These are phyloP conservation scores for Tyrophagus putrescentiae DNA, from an alignment of 1,140 invertebrate species.

Conservation along the genomic window DNA sequence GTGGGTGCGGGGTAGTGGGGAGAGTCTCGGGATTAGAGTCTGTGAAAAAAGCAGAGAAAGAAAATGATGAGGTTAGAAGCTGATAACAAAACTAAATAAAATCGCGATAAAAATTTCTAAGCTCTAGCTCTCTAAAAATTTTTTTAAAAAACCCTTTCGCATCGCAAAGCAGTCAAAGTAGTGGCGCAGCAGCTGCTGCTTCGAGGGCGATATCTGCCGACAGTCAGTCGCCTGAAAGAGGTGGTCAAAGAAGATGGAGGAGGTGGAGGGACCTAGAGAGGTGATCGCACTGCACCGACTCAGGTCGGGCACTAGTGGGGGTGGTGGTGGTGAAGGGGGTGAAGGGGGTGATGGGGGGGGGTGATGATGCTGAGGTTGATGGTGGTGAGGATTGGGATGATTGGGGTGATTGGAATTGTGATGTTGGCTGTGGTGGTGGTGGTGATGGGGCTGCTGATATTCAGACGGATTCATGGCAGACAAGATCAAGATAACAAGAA, in stretches of 20 bases:
- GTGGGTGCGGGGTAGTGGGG: background rate
- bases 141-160: too few species aligned
- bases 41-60: background rate
- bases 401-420: background rate
- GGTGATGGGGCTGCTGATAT: background rate
- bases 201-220: background rate
- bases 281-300: too few species aligned
- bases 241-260: conserved; percentile 9
- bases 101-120: too few species aligned
- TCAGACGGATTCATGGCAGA: background rate
- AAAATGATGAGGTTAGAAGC: too few species aligned
- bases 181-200: conserved; percentile 13
- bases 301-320: too few species aligned
- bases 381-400: background rate
- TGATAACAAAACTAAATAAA: too few species aligned
- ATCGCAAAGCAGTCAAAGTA: conserved; percentile 13
- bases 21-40: conserved; percentile 15
- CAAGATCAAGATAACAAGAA: too few species aligned
- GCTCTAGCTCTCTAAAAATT: too few species aligned
- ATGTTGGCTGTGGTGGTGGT: background rate
- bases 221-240: conserved; percentile 12
- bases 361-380: background rate
- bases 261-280: too few species aligned
- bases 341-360: background rate
- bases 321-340: background rate